A percentile compares a stretch with the other conserved stretches of the same genome.
These are phyloP conservation scores for Reticulitermes lucifugus DNA, from an alignment of 2,888 invertebrate genomes.

Conservation along the genomic window DNA sequence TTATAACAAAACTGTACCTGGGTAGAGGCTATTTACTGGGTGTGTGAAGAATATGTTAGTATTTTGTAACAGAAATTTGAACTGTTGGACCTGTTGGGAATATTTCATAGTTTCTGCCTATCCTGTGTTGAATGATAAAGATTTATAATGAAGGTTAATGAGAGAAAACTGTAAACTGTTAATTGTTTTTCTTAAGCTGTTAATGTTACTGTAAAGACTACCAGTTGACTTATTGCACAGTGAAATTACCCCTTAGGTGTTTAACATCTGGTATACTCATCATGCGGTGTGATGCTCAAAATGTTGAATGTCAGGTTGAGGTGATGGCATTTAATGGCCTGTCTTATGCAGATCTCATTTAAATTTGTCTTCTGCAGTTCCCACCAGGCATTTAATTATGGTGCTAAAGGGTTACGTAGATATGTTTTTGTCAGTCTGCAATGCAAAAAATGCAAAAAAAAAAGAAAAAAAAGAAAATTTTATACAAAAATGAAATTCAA, in stretches of 20 bases:
- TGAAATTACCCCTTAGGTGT: background rate
- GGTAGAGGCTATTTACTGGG: conserved; percentile 24
- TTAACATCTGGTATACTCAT: too few relatives aligned
- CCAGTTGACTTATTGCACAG: background rate
- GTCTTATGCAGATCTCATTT: too few relatives aligned
- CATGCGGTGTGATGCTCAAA: too few relatives aligned
- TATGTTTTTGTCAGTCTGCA: too few relatives aligned
- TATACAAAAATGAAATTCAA: too few relatives aligned
- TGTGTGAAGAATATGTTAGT: background rate
- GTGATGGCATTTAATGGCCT: too few relatives aligned
- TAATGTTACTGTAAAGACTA: background rate
- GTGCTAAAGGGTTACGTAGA: background rate
- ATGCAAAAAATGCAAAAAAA: too few relatives aligned
- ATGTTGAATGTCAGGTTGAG: too few relatives aligned
- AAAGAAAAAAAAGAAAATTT: too few relatives aligned
- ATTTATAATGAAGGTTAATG: conserved; percentile 22
- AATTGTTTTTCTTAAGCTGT: conserved; percentile 1
- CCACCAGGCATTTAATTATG: too few relatives aligned
- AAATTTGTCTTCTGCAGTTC: too few relatives aligned
- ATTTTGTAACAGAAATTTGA: conserved; percentile 10
- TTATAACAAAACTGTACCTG: conserved; percentile 10
- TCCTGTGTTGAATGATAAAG: conserved; percentile 26
- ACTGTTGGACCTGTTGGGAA: conserved; percentile 20
- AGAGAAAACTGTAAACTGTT: background rate
- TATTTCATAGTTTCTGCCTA: conserved; percentile 20